Evolutionary conservation across 2,888 invertebrate species (phyloP).

Genomic region (Oligia fasciuncula): DNA sequence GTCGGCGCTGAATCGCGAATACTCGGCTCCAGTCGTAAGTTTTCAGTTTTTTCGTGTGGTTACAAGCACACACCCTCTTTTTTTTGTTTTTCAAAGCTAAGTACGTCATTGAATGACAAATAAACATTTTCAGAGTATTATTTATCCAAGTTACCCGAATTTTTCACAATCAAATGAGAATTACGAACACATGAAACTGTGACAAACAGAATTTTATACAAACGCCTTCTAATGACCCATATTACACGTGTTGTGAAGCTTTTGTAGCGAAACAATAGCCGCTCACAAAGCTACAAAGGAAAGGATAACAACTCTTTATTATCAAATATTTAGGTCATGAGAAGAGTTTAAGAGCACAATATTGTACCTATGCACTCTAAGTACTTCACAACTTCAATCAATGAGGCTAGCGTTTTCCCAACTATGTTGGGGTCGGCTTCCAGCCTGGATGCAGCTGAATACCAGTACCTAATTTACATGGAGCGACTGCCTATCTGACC

Average conservation of each 20-base stretch:
- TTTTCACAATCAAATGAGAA: slow-evolving; percentile 49
- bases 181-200: slow-evolving; percentile 38
- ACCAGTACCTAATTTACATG: no score
- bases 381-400: slow-evolving; percentile 21
- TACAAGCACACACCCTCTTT: not conserved
- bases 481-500: no score
- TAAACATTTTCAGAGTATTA: slow-evolving; percentile 4
- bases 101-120: not conserved
- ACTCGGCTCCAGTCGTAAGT: not conserved
- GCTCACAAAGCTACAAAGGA: slow-evolving; percentile 46
- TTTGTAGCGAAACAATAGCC: slow-evolving; percentile 54
- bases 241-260: slow-evolving; percentile 50
- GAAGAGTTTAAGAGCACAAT: slow-evolving; percentile 41
- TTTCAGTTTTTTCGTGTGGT: not conserved
- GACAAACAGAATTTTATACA: slow-evolving; percentile 61
- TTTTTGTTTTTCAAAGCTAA: not conserved
- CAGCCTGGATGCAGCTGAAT: no score
- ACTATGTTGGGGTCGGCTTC: not conserved
- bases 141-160: slow-evolving; percentile 44
- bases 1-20: not conserved
- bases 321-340: slow-evolving; percentile 66
- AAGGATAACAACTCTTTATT: slow-evolving; percentile 65
- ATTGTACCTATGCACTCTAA: slow-evolving; percentile 22
- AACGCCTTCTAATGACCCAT: slow-evolving; percentile 59
- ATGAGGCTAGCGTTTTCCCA: no score